A percentile compares a stretch with the other conserved stretches of the same genome.
phyloP scores from a whole-genome alignment of 1,140 invertebrate species.

The Ips typographus region DNA sequence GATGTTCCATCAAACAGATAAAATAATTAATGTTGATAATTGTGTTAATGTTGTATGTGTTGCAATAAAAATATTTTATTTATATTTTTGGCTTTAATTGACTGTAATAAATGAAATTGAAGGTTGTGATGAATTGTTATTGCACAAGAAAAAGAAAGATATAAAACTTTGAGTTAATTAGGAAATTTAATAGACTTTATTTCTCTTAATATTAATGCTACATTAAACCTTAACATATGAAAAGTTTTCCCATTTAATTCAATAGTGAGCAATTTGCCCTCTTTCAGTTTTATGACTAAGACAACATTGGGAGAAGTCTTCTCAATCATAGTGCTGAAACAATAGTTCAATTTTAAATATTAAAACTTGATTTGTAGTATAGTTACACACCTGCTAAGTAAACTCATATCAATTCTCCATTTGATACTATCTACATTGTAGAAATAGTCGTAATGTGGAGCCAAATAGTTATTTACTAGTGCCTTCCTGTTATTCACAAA shows the following conservation, averaged over 20 bases:
- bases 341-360: not conserved
- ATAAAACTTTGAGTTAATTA: too few species aligned
- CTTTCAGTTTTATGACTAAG: constrained; percentile 40
- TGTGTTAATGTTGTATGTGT: too few species aligned
- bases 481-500: constrained; percentile 37
- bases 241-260: constrained; percentile 40
- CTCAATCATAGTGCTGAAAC: constrained; percentile 38
- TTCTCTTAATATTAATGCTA: constrained; percentile 43
- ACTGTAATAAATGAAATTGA: too few species aligned
- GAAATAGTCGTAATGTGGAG: constrained; percentile 31
- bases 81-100: too few species aligned
- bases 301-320: constrained; percentile 37
- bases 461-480: constrained; percentile 36
- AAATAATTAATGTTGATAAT: not conserved
- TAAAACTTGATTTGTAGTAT: not conserved
- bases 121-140: too few species aligned
- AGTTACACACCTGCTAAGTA: constrained; percentile 36
- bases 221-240: constrained; percentile 44
- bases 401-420: constrained; percentile 46
- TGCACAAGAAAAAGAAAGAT: too few species aligned
- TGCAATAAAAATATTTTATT: too few species aligned
- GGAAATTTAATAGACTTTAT: constrained; percentile 21
- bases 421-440: constrained; percentile 38
- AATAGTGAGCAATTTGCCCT: constrained; percentile 38
- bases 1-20: constrained; percentile 43